Evolutionary conservation across 2,113 vertebrate genomes (phyloP), one percentile per base, ranked within the genome.

Genomic region (Vulpes vulpes): DNA sequence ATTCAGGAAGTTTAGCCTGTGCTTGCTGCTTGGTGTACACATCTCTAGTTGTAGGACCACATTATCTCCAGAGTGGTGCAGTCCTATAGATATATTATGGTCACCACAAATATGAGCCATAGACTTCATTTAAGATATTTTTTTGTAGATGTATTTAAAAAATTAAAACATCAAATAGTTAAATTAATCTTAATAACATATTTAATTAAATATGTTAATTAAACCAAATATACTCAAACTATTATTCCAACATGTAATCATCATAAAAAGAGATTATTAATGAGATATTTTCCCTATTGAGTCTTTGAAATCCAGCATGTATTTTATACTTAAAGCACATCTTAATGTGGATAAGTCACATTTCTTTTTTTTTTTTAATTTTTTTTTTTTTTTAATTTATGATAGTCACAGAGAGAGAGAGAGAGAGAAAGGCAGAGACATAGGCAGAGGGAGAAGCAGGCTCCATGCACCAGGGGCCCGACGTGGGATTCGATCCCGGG

Each of bases 121-220:
- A 89, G 49, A 78, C 2, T 9, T 38, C n/a, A 57, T 59, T 85
- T 49, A 16, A 74, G 67, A 79, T 57, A 10, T 60, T 38, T 27
- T 91, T 94, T n/a, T 55, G 38, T 81, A 79, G 62, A 30, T 30
- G 67, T 16, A 14, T 69, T 55, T 59, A 84, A 88, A 53, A 87
- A 89, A 81, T 49, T 64, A 35, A 93, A 78, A 59, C 51, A 32
- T 67, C 32, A 55, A 76, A 76, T 43, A 43, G n/a, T 81, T 30
- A 87, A 57, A 62, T 74, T 79, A 96, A 87, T 81, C 87, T 69
- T 86, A 89, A 55, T 78, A 81, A 81, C 17, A 59, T 92, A 60
- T 69, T 84, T 84, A 69, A 69, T 49, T 85, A 62, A 86, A 51
- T 43, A 43, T 43, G 6, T 84, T 84, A 69, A 69, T 49, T 85